Percentiles rank a stretch among this genome's conserved stretches.
Evolutionary conservation across 1,140 invertebrate genomes (phyloP).

Genomic region (Hydropsyche tenuis): DNA sequence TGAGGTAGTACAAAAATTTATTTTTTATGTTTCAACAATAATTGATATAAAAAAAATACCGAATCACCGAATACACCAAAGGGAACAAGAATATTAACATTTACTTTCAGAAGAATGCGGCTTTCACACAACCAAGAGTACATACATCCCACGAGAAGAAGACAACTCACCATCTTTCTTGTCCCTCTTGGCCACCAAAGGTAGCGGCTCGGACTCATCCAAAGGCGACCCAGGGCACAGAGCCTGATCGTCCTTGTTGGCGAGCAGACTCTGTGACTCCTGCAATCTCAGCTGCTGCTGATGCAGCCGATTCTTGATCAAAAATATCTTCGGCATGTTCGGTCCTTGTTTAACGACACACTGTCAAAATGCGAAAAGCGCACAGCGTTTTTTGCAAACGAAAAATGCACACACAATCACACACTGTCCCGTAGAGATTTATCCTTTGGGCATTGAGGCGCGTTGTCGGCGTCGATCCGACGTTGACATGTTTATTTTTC

Average conservation of each 20-base stretch:
- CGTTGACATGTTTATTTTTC: neutral
- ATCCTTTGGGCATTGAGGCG: neutral
- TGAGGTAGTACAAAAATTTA: too few species aligned
- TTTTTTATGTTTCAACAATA: too few species aligned
- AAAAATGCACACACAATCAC: too few species aligned
- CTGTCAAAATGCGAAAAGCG: constrained; percentile 24
- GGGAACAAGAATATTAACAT: too few species aligned
- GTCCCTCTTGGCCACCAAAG: constrained; percentile 66
- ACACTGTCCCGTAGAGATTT: neutral
- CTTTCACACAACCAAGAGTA: too few species aligned
- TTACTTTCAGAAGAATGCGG: too few species aligned
- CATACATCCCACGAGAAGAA: too few species aligned
- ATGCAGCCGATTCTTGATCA: constrained; percentile 86
- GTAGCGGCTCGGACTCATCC: constrained; percentile 62
- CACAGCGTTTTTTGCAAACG: neutral
- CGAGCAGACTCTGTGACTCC: constrained; percentile 76
- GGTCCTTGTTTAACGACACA: constrained; percentile 31
- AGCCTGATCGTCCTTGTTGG: constrained; percentile 60
- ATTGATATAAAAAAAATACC: too few species aligned
- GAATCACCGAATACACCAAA: too few species aligned
- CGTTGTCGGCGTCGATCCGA: neutral
- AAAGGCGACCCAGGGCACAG: constrained; percentile 61
- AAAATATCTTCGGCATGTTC: constrained; percentile 90
- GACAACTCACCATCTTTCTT: constrained; percentile 58
- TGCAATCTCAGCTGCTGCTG: constrained; percentile 83